Base-by-base conservation (phyloP, 2,888 invertebrate genomes). In the Catotricha subobsoleta region DNA sequence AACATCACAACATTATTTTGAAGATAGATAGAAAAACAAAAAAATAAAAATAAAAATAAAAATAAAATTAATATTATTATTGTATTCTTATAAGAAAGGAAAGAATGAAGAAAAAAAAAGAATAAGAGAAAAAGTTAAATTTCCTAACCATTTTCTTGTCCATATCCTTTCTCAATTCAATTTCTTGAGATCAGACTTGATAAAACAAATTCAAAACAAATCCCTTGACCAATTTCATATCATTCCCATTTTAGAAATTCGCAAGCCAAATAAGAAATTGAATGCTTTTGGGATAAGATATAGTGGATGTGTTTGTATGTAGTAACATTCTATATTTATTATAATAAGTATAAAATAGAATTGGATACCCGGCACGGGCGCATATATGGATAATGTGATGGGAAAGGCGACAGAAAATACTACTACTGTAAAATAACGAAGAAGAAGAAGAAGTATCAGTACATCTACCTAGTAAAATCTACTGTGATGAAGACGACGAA, bases 181-280 rank as follows among this genome's bases (percentile, higher is more conserved):
- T 40, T 40, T 40, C 28, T 8, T 20, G 34, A 40, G 40, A 40
- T 40, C 34, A 40, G 40, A 40, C 40, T 40, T 34, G 40, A 40
- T 40, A 42, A 42, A 43, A 43, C 42, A 43, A 43, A 43, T 43
- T 43, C 42, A 39, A 43, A 43, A 43, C 42, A 43, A 43, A 43
- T 43, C 42, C 42, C 42, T 43, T 43, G 42, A 43, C 42, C 42
- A 43, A 43, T 43, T 43, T 39, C 34, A 43, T 41, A 41, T 41
- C 41, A 36, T 29, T 27, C 29, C 20, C 35, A 41, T 41, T 41
- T 36, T 36, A 41, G 34, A 34, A 41, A 41, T 42, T 38, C 37
- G 38, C 25, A 42, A 42, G 38, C 38, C 42, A 38, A 42, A 37
- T 42, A 38, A 42, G 42, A 42, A 42, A 42, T 42, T 42, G 42